Conservation (phyloP, 2,888 invertebrate genomes). For the Gandaritis pyraliata region DNA sequence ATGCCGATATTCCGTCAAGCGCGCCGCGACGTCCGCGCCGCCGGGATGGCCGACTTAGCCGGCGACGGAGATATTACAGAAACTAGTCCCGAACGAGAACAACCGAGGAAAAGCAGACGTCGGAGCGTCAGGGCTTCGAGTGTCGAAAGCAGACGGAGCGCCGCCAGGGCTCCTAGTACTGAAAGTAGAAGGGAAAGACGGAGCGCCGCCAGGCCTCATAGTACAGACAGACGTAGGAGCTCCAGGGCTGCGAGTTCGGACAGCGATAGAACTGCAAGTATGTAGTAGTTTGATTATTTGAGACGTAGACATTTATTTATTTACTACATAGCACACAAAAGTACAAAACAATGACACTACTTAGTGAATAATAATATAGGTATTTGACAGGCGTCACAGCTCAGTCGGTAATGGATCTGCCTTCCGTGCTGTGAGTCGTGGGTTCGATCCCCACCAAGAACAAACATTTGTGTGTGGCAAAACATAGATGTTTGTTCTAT, state of each 20-base stretch:
- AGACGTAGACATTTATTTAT: no score
- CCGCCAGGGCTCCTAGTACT: slow-evolving; percentile 12
- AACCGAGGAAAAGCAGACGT: slow-evolving; percentile 19
- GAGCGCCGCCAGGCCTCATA: background rate
- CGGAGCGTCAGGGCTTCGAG: slow-evolving; percentile 32
- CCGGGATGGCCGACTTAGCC: slow-evolving; percentile 79
- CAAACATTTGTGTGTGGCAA: no score
- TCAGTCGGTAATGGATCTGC: no score
- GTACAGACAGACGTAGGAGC: background rate
- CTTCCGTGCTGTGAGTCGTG: no score
- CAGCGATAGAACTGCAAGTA: slow-evolving; percentile 54
- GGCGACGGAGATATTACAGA: slow-evolving; percentile 49
- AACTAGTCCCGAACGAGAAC: slow-evolving; percentile 17
- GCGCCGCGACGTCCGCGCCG: slow-evolving; percentile 88
- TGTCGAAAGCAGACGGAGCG: slow-evolving; percentile 35
- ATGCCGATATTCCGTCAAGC: slow-evolving; percentile 91
- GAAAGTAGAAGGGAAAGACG: slow-evolving; percentile 35
- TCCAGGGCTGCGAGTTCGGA: slow-evolving; percentile 28
- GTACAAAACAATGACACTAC: no score
- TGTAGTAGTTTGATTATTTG: background rate
- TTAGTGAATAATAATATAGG: no score
- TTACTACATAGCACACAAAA: no score
- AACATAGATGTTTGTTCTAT: no score
- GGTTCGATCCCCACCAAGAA: no score
- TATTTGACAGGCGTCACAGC: no score